Conservation (phyloP, 2,888 invertebrate genomes). For the Clitarchus hookeri region DNA sequence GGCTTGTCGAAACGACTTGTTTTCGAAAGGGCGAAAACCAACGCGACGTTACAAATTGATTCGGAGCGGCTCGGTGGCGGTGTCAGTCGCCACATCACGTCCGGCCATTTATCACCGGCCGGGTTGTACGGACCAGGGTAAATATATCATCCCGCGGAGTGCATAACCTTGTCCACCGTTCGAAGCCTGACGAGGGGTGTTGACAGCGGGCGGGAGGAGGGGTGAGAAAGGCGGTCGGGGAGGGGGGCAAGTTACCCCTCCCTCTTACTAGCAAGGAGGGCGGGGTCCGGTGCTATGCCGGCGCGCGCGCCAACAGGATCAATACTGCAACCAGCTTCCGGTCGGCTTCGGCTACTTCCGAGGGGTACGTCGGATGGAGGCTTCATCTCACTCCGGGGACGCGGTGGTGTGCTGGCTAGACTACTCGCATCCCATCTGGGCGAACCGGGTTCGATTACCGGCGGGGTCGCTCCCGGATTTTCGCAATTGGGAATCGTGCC, state of each 20-base stretch:
- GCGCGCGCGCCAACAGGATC: not conserved
- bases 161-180: not conserved
- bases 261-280: not conserved
- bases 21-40: too few relatives aligned
- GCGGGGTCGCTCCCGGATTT: too few relatives aligned
- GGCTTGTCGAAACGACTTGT: too few relatives aligned
- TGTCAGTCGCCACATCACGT: not conserved
- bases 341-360: constrained; percentile 14
- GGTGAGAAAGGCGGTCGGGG: not conserved
- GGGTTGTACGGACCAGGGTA: not conserved
- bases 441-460: too few relatives aligned
- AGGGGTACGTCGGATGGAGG: not conserved
- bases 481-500: too few relatives aligned
- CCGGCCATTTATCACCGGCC: not conserved
- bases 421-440: too few relatives aligned
- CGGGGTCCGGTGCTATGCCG: not conserved
- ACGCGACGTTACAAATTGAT: not conserved
- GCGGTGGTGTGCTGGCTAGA: too few relatives aligned
- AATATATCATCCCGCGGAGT: constrained; percentile 1
- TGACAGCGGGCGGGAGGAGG: not conserved
- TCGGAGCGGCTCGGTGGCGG: not conserved
- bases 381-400: too few relatives aligned
- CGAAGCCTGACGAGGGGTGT: not conserved
- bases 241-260: not conserved
- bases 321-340: constrained; percentile 1